Evolutionary conservation across 2,888 invertebrate species (phyloP).

Genomic region (Spilosoma lubricipeda): DNA sequence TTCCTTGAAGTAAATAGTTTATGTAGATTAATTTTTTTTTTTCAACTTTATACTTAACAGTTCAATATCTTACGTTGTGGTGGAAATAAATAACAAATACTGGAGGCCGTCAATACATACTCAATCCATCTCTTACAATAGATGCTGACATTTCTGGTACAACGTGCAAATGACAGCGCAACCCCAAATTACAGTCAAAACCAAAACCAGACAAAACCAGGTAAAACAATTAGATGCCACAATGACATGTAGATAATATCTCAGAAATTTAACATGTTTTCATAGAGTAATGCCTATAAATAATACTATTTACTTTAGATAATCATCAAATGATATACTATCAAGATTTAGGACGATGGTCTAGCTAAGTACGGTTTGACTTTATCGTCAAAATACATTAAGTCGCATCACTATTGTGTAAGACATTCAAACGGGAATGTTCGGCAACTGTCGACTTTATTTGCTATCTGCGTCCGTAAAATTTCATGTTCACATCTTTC

Average conservation of each 20-base stretch:
- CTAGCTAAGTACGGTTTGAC: neutral
- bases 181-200: too few relatives aligned
- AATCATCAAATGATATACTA: neutral
- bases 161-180: too few relatives aligned
- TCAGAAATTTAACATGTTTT: neutral
- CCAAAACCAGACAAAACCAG: neutral
- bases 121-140: neutral
- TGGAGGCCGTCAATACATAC: too few relatives aligned
- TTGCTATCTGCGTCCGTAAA: constrained; percentile 50
- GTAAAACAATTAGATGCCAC: neutral
- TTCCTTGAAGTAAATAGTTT: too few relatives aligned
- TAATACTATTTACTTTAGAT: neutral
- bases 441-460: constrained; percentile 39
- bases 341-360: neutral
- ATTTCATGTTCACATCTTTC: constrained; percentile 41
- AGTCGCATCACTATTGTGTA: constrained; percentile 18
- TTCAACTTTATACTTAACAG: too few relatives aligned
- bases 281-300: neutral
- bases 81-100: too few relatives aligned
- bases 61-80: too few relatives aligned
- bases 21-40: too few relatives aligned
- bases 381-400: constrained; percentile 13
- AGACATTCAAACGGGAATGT: constrained; percentile 28
- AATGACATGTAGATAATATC: neutral
- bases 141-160: neutral